Evolutionary conservation across 2,888 invertebrate species (phyloP), one percentile per base, ranked within the genome.

Genomic region (Lasiommata megera): DNA sequence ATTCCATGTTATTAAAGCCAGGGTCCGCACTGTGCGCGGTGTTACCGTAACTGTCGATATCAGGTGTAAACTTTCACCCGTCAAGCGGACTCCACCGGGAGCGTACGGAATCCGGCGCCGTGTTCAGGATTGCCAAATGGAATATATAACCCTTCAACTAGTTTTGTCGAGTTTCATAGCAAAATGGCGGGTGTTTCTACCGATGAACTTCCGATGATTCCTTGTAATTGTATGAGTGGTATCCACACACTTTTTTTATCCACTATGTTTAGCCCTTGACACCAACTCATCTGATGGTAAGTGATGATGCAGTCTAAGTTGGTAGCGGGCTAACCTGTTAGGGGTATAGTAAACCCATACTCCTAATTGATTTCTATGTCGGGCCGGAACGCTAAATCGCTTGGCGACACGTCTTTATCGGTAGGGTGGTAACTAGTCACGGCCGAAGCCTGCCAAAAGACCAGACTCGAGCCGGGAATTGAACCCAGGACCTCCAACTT

Each of bases 61-160:
- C 83, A 82, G 82, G 80, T 82, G 80, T 75, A 80, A 82, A 83
- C 72, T 82, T 82, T 77, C 77, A 67, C 74, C 56, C 61, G 68
- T 63, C 70, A 62, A 68, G 68, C 56, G 55, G 56, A 36, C 54
- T 54, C 61, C 60, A 58, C 56, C 64, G 56, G 64, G 63, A 60
- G 48, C 51, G 54, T 54, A 47, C 53, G 54, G 57, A 57, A 57
- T 57, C 60, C 38, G 56, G 38, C 56, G 55, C 50, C 60, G 60
- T 55, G 52, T 64, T 64, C 58, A 41, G 64, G 56, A 58, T 60
- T 44, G 51, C 38, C 41, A 53, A 64, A 62, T 63, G 59, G 61
- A 61, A 63, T 56, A 61, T 58, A 58, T 48, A 61, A 55, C 47
- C 52, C 17, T 38, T 28, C 17, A n/a, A 8, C 41, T 43, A 58